Base-by-base conservation (phyloP, 2,797 vertebrate species). In the Danio tinwini region DNA sequence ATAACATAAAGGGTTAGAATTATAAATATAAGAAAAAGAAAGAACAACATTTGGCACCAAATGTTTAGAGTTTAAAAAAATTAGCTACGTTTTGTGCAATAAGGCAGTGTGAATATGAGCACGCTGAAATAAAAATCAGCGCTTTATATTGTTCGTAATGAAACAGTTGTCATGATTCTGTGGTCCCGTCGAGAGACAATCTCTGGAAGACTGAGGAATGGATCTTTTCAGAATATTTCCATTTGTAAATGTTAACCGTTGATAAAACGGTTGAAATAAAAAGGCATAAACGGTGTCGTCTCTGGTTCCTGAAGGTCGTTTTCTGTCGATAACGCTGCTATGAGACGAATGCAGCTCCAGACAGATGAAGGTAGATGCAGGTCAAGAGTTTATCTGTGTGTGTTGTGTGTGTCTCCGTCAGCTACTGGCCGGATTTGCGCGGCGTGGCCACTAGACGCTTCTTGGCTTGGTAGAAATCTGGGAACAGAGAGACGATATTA, bases 391-490 rank as follows among this genome's bases (percentile, higher is more conserved):
- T 50, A 29, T 29, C 59, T 45, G 62, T 19, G 64, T 56, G 16
- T 55, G 49, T 7, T 7, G 44, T 49, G 45, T n/a, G 71, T 62
- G 21, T 49, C 5, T 68, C 8, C 56, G 19, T 76, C n/a, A 58
- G 58, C 97, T 90, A 98, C 70, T 93, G 92, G 71, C 89, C 93
- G 19, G 95, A 94, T 84, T 95, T 95, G 74, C 86, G 88, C 0
- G 90, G 86, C 71, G 85, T 90, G 76, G 73, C 86, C 67, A 95
- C 82, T 0, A 92, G 87, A 90, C 94, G 92, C 79, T 93, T 84
- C 87, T 98, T 98, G 40, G 95, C 87, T 86, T 92, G 93, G 84
- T 97, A 99, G 92, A 96, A 98, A 88, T 99, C 98, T 99, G 92
- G 56, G 39, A 42, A 45, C 80, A 83, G 39, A 87, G 11, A 85